Evolutionary conservation across 1,140 invertebrate species (phyloP).

Genomic region (Ceratosolen solmsi): DNA sequence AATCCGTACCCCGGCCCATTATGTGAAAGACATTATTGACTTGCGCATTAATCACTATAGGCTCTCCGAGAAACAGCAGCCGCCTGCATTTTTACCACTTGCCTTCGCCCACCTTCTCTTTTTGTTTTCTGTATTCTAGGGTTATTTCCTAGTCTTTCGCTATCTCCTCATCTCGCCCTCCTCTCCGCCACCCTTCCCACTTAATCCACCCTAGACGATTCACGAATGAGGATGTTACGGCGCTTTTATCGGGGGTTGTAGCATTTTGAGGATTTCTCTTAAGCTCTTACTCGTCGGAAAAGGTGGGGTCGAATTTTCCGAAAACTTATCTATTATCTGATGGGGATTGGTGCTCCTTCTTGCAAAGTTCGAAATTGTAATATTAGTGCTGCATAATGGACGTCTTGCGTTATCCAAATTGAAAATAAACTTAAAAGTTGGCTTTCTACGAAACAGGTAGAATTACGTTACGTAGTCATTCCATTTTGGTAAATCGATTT

Average conservation of each 20-base stretch:
- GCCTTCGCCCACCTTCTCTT: background rate
- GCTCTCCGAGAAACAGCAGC: background rate
- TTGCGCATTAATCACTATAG: background rate
- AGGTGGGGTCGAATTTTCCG: too few species aligned
- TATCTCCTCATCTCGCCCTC: background rate
- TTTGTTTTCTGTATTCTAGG: background rate
- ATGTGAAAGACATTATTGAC: conserved; percentile 6
- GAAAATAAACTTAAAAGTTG: background rate
- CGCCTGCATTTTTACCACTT: background rate
- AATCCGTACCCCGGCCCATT: background rate
- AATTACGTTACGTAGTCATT: background rate
- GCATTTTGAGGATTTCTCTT: background rate
- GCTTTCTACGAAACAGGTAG: background rate
- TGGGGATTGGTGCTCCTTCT: too few species aligned
- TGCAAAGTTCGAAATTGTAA: background rate
- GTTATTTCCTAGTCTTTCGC: background rate
- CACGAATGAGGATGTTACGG: background rate
- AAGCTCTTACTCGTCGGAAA: too few species aligned
- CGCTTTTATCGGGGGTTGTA: background rate
- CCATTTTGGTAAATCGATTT: background rate
- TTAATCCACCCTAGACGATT: too few species aligned
- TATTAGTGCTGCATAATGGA: background rate
- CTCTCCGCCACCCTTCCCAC: too few species aligned
- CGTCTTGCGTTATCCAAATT: background rate
- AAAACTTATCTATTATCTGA: background rate